phyloP scores from a whole-genome alignment of 1,140 invertebrate species.

The Megalonaias nervosa region DNA sequence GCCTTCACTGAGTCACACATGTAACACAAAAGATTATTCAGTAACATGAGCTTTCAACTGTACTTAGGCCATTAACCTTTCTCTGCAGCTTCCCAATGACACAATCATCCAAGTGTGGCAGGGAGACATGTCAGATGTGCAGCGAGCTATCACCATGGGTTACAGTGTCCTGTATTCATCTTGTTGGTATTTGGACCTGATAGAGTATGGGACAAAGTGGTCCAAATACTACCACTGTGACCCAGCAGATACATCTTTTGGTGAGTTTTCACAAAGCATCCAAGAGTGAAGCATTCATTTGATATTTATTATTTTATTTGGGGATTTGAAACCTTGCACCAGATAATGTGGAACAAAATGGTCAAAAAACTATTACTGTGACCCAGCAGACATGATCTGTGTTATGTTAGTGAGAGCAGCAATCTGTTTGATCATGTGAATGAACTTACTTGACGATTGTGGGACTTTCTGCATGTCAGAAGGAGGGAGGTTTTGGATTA shows the following conservation, averaged over 20 bases:
- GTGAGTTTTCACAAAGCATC: constrained; percentile 30
- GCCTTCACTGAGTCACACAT: too few relatives aligned
- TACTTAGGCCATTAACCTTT: too few relatives aligned
- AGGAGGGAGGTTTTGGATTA: too few relatives aligned
- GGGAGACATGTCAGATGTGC: constrained; percentile 65
- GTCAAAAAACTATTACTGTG: constrained; percentile 43
- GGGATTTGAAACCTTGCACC: constrained; percentile 21
- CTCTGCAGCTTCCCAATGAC: constrained; percentile 62
- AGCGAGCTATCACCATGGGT: constrained; percentile 57
- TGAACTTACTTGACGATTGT: too few relatives aligned
- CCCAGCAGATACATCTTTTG: constrained; percentile 72
- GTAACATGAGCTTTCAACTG: too few relatives aligned
- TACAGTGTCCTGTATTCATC: constrained; percentile 65
- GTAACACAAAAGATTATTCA: too few relatives aligned
- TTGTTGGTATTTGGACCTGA: constrained; percentile 68
- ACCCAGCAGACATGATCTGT: constrained; percentile 68
- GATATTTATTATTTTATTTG: background rate
- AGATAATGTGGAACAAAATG: constrained; percentile 40
- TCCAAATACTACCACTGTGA: constrained; percentile 69
- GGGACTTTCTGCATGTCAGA: too few relatives aligned
- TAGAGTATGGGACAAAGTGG: constrained; percentile 70
- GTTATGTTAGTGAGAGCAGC: background rate
- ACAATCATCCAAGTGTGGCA: constrained; percentile 69
- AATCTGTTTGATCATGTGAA: too few relatives aligned
- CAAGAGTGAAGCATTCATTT: background rate